These are phyloP conservation scores for Calliphora vicina DNA, from an alignment of 1,140 invertebrate species.

Conservation along the genomic window DNA sequence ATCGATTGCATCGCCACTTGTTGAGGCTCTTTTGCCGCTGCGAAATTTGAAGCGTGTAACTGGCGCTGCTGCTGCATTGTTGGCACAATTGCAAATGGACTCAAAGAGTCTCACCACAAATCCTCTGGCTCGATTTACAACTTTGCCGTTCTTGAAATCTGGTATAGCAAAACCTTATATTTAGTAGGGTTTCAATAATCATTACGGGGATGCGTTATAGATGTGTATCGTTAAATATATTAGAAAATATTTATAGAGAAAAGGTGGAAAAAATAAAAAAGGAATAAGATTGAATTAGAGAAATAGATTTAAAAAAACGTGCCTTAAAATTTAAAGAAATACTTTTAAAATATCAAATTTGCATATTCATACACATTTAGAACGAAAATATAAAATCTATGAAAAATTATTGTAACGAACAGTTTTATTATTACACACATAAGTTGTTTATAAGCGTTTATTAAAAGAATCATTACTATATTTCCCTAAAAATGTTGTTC, in stretches of 20 bases:
- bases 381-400: neutral
- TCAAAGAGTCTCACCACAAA: slow-evolving; percentile 69
- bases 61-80: slow-evolving; percentile 66
- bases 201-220: neutral
- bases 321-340: neutral
- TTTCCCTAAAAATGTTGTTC: no score
- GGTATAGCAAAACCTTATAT: slow-evolving; percentile 61
- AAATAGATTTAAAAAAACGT: neutral
- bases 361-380: neutral
- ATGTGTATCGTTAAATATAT: neutral
- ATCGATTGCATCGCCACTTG: neutral
- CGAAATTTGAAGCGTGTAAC: slow-evolving; percentile 57
- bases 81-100: slow-evolving; percentile 69
- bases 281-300: neutral
- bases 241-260: neutral
- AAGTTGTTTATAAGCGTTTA: no score
- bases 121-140: slow-evolving; percentile 67
- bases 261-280: neutral
- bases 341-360: neutral
- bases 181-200: slow-evolving; percentile 12
- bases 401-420: no score
- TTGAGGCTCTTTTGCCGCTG: slow-evolving; percentile 43
- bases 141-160: slow-evolving; percentile 65
- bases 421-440: no score
- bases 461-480: no score